Evolutionary conservation across 2,113 vertebrate species (phyloP).

Genomic region (Silurus meridionalis): DNA sequence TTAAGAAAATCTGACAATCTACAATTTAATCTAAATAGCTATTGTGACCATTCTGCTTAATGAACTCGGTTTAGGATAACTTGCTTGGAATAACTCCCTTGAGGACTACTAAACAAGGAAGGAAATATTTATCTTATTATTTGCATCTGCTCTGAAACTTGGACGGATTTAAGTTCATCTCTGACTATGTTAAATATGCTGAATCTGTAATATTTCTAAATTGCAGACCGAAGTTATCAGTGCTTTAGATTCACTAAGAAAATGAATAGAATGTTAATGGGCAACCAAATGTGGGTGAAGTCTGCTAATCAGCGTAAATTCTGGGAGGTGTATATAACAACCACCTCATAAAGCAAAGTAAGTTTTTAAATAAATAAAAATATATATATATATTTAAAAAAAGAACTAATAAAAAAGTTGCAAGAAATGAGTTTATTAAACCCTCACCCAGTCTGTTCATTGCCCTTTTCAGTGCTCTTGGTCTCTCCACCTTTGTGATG

Average conservation of each 20-base stretch:
- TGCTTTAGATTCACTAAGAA: not conserved
- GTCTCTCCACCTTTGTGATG: not conserved
- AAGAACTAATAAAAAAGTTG: not conserved
- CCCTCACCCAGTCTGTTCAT: not conserved
- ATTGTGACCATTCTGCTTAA: not conserved
- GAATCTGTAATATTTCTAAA: not conserved
- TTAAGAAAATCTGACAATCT: not conserved
- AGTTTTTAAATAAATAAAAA: not conserved
- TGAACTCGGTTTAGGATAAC: not conserved
- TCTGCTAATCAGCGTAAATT: not conserved
- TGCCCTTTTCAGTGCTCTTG: not conserved
- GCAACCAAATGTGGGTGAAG: not conserved
- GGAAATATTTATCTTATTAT: not conserved
- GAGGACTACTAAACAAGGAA: not conserved
- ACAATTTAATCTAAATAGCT: not conserved
- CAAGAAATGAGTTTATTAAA: not conserved
- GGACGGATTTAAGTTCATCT: not conserved
- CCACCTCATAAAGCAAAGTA: not conserved
- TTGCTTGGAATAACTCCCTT: not conserved
- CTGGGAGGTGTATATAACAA: not conserved
- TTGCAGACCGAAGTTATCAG: not conserved
- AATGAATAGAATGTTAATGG: not conserved
- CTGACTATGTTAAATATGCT: not conserved
- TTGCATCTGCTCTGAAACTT: not conserved
- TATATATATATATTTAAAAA: not conserved